Percentiles rank a stretch among this genome's conserved stretches.
Evolutionary conservation across 2,113 vertebrate genomes (phyloP).

Genomic region (Pleuronectes platessa): DNA sequence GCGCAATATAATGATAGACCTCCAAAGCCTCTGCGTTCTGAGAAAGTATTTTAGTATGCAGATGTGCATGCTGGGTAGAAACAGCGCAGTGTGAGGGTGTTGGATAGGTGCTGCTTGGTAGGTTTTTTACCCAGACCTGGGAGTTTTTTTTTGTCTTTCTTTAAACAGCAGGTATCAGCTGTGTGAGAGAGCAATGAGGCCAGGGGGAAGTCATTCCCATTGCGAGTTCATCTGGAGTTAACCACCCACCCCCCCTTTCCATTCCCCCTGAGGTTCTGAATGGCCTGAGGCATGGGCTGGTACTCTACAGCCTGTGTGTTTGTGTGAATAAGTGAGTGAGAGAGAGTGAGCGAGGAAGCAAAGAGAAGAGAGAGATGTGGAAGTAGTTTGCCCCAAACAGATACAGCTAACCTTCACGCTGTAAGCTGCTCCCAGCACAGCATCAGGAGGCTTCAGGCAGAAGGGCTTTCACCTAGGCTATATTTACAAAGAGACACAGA

Average conservation of each 20-base stretch:
- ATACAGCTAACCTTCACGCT: background rate
- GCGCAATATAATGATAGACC: constrained; percentile 48
- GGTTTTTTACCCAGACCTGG: constrained; percentile 47
- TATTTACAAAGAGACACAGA: too few species aligned
- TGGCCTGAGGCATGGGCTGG: constrained; percentile 40
- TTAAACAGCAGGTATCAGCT: constrained; percentile 20
- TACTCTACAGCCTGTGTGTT: constrained; percentile 14
- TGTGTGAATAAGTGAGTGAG: constrained; percentile 26
- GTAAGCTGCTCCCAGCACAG: background rate
- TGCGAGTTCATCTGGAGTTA: constrained; percentile 71
- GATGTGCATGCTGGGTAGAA: constrained; percentile 1
- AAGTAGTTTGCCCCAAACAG: background rate
- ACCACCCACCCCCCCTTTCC: constrained; percentile 27
- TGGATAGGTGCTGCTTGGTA: constrained; percentile 25
- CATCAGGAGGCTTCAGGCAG: background rate
- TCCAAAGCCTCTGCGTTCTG: constrained; percentile 43
- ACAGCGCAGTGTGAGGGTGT: constrained; percentile 27
- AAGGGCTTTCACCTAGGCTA: background rate
- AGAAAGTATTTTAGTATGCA: constrained; percentile 52
- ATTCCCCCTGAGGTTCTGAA: constrained; percentile 31
- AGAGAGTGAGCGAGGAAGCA: constrained; percentile 11
- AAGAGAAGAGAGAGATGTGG: background rate
- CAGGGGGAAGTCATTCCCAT: constrained; percentile 55
- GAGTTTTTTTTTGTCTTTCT: background rate
- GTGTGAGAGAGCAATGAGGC: constrained; percentile 46